A percentile compares a stretch with the other conserved stretches of the same genome.
Conservation (phyloP, 2,888 invertebrate species). For the Eudasyphora cyanicolor region DNA sequence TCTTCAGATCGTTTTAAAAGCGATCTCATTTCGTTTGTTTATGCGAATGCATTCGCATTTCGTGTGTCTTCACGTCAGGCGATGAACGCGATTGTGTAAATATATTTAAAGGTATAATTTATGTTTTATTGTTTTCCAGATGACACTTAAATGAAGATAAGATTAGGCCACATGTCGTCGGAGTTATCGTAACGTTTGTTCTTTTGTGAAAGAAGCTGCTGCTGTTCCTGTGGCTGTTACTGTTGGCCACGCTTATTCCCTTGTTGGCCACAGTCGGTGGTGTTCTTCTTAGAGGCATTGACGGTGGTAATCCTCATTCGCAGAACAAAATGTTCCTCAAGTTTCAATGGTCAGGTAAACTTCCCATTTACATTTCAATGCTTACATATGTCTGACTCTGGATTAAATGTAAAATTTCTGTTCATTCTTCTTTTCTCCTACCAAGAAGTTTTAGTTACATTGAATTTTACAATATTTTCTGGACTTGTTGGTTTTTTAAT, state of each 20-base stretch:
- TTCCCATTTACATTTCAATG: not conserved
- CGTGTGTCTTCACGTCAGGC: not conserved
- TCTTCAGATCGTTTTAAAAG: not conserved
- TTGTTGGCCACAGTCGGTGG: not conserved
- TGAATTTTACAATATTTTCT: conserved; percentile 10
- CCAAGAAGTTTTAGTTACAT: not conserved
- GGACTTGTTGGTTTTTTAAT: not conserved
- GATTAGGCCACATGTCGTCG: conserved; percentile 68
- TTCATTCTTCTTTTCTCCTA: not conserved
- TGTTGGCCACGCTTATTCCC: conserved; percentile 22
- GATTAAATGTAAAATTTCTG: not conserved
- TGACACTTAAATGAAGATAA: conserved; percentile 74
- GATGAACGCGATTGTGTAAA: conserved; percentile 11
- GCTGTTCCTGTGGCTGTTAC: conserved; percentile 15
- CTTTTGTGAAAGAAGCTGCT: conserved; percentile 54
- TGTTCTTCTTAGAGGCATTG: not conserved
- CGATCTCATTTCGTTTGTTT: not conserved
- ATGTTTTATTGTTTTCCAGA: conserved; percentile 73
- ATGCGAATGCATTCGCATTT: not conserved
- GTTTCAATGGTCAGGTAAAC: too few species aligned
- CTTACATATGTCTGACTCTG: not conserved
- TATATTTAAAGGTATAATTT: conserved; percentile 69
- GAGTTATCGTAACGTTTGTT: conserved; percentile 65
- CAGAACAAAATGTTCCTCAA: conserved; percentile 59
- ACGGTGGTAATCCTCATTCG: not conserved